Conservation (phyloP, 53 echinoderm and acorn worm species). For the Arbacia lixula region DNA sequence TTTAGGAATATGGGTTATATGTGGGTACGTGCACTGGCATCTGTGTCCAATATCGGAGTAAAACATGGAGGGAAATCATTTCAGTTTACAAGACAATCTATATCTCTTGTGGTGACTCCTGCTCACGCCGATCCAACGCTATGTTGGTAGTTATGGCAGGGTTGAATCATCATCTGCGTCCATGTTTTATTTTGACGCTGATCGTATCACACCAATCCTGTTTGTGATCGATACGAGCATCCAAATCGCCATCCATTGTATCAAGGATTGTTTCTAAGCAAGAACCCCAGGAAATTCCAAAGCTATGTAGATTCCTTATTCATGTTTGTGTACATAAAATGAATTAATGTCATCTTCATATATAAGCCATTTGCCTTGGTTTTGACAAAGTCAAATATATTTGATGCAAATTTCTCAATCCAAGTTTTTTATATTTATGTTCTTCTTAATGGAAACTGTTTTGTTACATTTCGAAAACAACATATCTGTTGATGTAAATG, state of each 20-base stretch:
- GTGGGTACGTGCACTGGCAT: no score
- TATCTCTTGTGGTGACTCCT: no score
- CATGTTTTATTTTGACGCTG: no score
- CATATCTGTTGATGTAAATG: not conserved
- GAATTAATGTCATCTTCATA: not conserved
- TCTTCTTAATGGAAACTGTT: not conserved
- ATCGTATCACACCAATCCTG: no score
- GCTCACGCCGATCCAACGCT: not conserved
- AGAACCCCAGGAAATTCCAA: no score
- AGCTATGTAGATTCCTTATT: no score
- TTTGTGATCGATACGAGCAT: no score
- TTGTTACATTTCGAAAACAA: not conserved
- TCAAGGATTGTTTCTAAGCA: no score
- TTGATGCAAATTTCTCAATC: constrained; percentile 6
- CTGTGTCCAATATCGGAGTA: no score
- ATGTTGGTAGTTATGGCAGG: not conserved
- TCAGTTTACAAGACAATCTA: no score
- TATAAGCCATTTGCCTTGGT: not conserved
- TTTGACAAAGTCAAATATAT: not conserved
- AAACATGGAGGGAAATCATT: no score
- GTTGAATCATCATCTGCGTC: not conserved
- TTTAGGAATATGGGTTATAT: no score
- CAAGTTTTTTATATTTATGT: constrained; percentile 17
- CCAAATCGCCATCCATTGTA: not conserved
- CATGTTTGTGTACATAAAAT: not conserved